A percentile compares a stretch with the other conserved stretches of the same genome.
These are phyloP conservation scores for Hirtodrosophila cameraria DNA, from an alignment of 2,888 invertebrate genomes.

Conservation along the genomic window DNA sequence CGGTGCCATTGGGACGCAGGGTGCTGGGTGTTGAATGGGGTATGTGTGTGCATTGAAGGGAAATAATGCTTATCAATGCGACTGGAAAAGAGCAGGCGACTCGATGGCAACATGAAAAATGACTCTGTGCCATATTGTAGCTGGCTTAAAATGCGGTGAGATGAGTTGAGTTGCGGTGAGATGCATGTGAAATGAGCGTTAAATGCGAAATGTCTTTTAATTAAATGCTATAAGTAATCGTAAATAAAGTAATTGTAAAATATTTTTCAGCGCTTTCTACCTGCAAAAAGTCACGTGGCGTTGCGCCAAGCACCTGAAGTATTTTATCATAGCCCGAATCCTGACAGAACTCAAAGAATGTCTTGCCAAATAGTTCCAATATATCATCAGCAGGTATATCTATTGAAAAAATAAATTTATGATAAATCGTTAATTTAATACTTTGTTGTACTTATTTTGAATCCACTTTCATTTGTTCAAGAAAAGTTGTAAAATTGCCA, in stretches of 20 bases:
- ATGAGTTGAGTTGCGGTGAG: conserved; percentile 16
- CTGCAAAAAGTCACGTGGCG: conserved; percentile 97
- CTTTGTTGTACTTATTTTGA: too few species aligned
- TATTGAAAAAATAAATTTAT: conserved; percentile 79
- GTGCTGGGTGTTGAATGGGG: conserved; percentile 1
- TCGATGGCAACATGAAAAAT: conserved; percentile 65
- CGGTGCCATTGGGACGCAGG: too few species aligned
- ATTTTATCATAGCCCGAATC: conserved; percentile 99
- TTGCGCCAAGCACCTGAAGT: conserved; percentile 96
- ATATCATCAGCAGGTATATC: conserved; percentile 96
- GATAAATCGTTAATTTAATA: too few species aligned
- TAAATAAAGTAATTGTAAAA: too few species aligned
- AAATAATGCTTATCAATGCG: conserved; percentile 74
- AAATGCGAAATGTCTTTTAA: conserved; percentile 65
- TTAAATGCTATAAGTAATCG: conserved; percentile 41
- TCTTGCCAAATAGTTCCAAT: conserved; percentile 95
- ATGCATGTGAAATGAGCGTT: conserved; percentile 65
- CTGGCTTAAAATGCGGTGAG: conserved; percentile 26
- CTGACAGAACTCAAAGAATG: conserved; percentile 98
- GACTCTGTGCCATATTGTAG: conserved; percentile 47
- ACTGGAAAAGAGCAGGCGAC: conserved; percentile 32
- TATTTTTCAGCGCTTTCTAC: conserved; percentile 83
- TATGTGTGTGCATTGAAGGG: conserved; percentile 58
- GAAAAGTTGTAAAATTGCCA: too few species aligned
- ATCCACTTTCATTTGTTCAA: too few species aligned